Base-by-base conservation (phyloP, 2,113 vertebrate genomes). In the Trinectes maculatus region DNA sequence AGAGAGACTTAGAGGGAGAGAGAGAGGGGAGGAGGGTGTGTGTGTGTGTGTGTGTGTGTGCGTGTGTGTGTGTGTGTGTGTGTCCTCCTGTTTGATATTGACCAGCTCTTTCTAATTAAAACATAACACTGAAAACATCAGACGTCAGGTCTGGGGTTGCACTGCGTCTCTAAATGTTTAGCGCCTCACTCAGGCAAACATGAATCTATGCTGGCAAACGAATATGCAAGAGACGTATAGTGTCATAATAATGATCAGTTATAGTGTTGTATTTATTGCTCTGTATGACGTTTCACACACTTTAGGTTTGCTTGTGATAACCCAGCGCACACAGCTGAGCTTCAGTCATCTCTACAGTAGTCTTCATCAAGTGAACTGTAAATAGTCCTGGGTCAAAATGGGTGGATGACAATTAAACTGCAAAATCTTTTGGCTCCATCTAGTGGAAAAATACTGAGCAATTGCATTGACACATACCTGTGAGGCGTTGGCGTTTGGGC, bases 381-480 rank as follows among this genome's bases (percentile, higher is more conserved):
- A 70, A 42, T 16, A 22, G 13, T 26, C 3, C 26, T 33, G 5
- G 18, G 28, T 7, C 22, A n/a, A 57, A 10, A 6, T 1, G 6
- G 16, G 52, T 8, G 18, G 6, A 8, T 16, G 5, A 26, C 24
- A 51, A 62, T 42, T 9, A 33, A 29, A 33, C 49, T 22, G 2
- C 5, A 34, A 28, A 37, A 66, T 52, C 21, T 15, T 57, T 60
- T 84, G 66, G 67, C 83, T 52, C 89, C 73, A 88, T 84, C 90
- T 91, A 78, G 85, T 89, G 90, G 82, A n/a, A n/a, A n/a, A n/a
- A n/a, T n/a, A n/a, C n/a, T n/a, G n/a, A n/a, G n/a, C n/a, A n/a
- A n/a, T n/a, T n/a, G n/a, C n/a, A n/a, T n/a, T n/a, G n/a, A n/a
- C 0, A 89, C 93, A 85, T 73, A 96, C 95, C 66, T 95, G 92